These are phyloP conservation scores for Melipona quadrifasciata DNA, from an alignment of 1,140 invertebrate genomes.

Conservation along the genomic window DNA sequence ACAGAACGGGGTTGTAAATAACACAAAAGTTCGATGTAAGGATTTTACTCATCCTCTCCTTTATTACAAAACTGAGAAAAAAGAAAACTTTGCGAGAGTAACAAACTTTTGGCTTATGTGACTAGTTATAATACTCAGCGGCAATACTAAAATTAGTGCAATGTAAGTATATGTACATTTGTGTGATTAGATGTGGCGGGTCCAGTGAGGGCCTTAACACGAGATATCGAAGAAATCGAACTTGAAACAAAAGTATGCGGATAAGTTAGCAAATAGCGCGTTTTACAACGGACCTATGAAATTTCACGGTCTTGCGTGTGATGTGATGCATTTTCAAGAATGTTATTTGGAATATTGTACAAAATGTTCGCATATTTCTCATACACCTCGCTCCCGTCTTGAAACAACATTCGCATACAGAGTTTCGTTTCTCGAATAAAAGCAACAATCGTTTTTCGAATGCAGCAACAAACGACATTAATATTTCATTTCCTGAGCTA, in stretches of 20 bases:
- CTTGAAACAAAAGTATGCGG: neutral
- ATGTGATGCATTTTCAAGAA: neutral
- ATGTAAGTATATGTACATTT: conserved; percentile 69
- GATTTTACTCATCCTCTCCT: conserved; percentile 68
- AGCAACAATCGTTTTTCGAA: neutral
- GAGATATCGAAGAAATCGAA: conserved; percentile 13
- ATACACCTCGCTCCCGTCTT: neutral
- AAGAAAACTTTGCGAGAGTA: conserved; percentile 76
- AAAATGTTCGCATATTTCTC: neutral
- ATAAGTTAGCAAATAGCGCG: neutral
- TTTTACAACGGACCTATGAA: neutral
- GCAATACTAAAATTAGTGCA: conserved; percentile 78
- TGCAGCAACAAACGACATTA: neutral
- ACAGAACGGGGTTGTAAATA: neutral
- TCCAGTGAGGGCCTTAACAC: neutral
- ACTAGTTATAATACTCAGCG: conserved; percentile 80
- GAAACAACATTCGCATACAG: neutral
- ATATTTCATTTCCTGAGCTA: neutral
- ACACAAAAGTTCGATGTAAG: neutral
- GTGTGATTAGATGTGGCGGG: conserved; percentile 41
- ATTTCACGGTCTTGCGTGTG: neutral
- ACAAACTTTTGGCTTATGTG: conserved; percentile 80
- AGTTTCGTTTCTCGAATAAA: neutral
- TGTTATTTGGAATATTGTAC: neutral
- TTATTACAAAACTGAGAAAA: conserved; percentile 79